Base-by-base conservation (phyloP, 2,888 invertebrate genomes). In the Drosophila tripunctata region DNA sequence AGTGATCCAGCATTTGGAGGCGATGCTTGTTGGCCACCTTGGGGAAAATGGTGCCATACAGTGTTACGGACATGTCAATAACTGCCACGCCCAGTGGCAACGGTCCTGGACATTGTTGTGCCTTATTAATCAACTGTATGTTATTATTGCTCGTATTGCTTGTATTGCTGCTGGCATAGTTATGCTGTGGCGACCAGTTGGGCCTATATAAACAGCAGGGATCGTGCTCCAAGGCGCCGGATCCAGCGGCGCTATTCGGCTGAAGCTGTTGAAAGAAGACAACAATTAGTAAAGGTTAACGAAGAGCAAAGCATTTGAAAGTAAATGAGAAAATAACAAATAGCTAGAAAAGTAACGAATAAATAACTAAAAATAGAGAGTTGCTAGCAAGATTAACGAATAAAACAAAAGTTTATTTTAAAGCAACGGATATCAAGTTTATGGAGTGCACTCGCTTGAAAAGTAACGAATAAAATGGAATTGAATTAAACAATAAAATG, bases 211-310 rank as follows among this genome's bases (percentile, higher is more conserved):
- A 92, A 86, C 96, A 96, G 89, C 98, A 97, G 2, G 97, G 94
- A 92, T 99, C 99, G 90, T 99, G 99, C 91, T 99, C 99, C 75
- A 99, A 92, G 6, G 99, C 98, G 36, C 98, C 98, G 2, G 98
- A 98, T 3, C 98, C 98, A 51, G 97, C 96, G 4, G 98, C 98
- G 90, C 98, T 98, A 89, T 98, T 96, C 1, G 98, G 96, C 91
- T 98, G 97, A 41, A 99, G 92, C 98, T 99, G 92, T 31, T 7
- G 12, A 44, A 36, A 4, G 27, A 10, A 33, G 10, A 45, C 38
- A 54, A 8, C 6, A 50, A 56, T 67, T 21, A 44, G 27, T 30
- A 43, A 52, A 38, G n/a, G 4, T 58, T 5, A n/a, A n/a, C n/a
- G n/a, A n/a, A 24, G 1, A 5, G 3, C 6, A 2, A 12, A 6